Conservation (phyloP, 2,797 vertebrate species). For the Enteromius unitaeniatus region DNA sequence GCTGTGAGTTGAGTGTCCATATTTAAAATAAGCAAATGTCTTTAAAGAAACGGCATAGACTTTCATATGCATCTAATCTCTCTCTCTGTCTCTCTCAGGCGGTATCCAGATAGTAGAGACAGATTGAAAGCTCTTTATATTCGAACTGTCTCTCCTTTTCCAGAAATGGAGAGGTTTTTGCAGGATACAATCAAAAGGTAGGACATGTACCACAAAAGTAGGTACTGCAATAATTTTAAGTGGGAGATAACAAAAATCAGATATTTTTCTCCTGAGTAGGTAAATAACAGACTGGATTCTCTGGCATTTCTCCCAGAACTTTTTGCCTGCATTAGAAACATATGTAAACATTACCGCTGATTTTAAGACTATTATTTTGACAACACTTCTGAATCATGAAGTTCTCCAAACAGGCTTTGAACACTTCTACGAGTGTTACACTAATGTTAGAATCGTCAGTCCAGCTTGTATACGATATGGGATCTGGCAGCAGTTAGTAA, state of each 20-base stretch:
- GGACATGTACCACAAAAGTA: background rate
- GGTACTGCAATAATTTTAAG: background rate
- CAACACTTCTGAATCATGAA: background rate
- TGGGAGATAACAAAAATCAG: background rate
- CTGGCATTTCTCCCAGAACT: constrained; percentile 6
- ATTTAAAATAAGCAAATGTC: background rate
- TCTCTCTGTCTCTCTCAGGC: constrained; percentile 72
- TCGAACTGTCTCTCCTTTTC: constrained; percentile 86
- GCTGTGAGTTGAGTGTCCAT: background rate
- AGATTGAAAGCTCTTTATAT: constrained; percentile 90
- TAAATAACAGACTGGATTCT: constrained; percentile 1
- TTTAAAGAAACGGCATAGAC: background rate
- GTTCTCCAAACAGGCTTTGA: background rate
- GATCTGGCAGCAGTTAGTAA: background rate
- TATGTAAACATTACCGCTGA: background rate
- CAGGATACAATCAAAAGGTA: constrained; percentile 90
- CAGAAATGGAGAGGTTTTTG: constrained; percentile 95
- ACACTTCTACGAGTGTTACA: background rate
- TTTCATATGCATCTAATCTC: background rate
- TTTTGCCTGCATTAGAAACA: background rate
- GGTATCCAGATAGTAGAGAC: constrained; percentile 76
- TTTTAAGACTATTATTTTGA: background rate
- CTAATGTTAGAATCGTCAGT: background rate
- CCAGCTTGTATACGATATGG: background rate
- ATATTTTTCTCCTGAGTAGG: background rate